Conservation (phyloP, 2,888 invertebrate genomes). For the Papilio protenor region DNA sequence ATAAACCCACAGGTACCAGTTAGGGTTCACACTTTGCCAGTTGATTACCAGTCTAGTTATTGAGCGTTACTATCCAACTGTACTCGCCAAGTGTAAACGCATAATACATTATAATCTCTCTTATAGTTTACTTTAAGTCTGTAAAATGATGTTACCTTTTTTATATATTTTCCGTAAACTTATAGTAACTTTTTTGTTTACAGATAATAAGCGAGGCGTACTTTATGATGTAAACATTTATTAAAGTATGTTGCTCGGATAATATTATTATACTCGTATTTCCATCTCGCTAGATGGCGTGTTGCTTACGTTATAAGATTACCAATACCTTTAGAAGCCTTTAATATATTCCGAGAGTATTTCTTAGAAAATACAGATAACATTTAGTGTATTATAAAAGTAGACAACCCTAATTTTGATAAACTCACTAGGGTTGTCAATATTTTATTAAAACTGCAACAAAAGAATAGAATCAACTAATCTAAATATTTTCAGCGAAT, state of each 20-base stretch:
- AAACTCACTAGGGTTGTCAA: background rate
- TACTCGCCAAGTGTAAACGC: too few species aligned
- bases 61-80: too few species aligned
- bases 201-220: background rate
- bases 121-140: background rate
- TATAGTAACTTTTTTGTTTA: background rate
- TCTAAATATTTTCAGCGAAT: too few species aligned
- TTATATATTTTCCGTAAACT: background rate
- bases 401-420: background rate
- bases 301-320: background rate
- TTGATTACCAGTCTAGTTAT: too few species aligned
- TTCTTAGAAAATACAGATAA: background rate
- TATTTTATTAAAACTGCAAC: background rate
- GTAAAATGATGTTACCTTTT: background rate
- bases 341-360: background rate
- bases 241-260: background rate
- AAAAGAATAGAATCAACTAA: background rate
- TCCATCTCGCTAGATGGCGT: slow-evolving; percentile 13
- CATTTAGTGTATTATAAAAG: background rate
- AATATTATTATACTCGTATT: slow-evolving; percentile 14
- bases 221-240: slow-evolving; percentile 3
- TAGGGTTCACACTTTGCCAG: too few species aligned
- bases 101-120: background rate
- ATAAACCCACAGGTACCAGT: too few species aligned
- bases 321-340: background rate